These are phyloP conservation scores for Gortyna flavago DNA, from an alignment of 2,888 invertebrate genomes.

Conservation along the genomic window DNA sequence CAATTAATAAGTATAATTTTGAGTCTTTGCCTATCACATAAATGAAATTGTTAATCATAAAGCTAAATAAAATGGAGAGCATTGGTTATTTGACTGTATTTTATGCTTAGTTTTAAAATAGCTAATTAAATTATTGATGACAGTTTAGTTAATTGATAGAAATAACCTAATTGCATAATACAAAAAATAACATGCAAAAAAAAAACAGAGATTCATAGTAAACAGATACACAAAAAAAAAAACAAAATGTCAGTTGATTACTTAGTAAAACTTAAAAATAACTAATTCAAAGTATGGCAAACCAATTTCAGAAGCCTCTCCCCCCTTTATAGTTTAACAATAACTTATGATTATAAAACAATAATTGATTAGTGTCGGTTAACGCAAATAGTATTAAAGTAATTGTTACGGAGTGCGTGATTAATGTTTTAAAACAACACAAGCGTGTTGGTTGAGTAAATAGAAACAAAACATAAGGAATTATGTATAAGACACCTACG, in stretches of 20 bases:
- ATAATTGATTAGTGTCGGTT: conserved; percentile 31
- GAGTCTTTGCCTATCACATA: neutral
- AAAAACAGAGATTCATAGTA: conserved; percentile 18
- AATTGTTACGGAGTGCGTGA: neutral
- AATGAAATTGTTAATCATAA: neutral
- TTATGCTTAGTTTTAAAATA: conserved; percentile 9
- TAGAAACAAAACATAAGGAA: conserved; percentile 3
- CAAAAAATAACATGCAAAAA: neutral
- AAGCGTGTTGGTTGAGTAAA: neutral
- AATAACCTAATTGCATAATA: neutral
- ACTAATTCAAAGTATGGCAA: conserved; percentile 39
- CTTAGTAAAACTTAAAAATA: conserved; percentile 38
- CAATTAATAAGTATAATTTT: conserved; percentile 20
- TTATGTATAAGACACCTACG: conserved; percentile 11
- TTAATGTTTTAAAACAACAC: neutral
- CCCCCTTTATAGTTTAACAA: neutral
- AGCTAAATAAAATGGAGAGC: conserved; percentile 8
- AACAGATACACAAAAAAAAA: conserved; percentile 1
- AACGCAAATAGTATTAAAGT: neutral
- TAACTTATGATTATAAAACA: conserved; percentile 5
- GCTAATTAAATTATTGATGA: neutral
- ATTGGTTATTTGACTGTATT: neutral
- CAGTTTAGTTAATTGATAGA: neutral
- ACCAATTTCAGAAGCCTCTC: conserved; percentile 13
- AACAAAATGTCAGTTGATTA: conserved; percentile 39